These are phyloP conservation scores for Cerceris ruficornis DNA, from an alignment of 2,888 invertebrate genomes.

Conservation along the genomic window DNA sequence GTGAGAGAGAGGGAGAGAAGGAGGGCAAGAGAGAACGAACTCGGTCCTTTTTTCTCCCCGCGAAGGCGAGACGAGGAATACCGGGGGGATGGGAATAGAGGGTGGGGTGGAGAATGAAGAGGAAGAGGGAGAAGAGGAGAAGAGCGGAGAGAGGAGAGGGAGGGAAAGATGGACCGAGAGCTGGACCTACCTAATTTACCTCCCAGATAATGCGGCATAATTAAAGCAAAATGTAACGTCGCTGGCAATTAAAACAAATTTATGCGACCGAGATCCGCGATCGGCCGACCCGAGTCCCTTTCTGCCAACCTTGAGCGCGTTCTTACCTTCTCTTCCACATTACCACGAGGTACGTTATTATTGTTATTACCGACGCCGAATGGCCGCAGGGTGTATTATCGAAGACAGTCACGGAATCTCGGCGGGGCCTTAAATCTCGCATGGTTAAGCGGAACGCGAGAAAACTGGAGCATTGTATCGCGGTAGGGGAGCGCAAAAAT, in stretches of 20 bases:
- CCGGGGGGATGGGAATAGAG: slow-evolving; percentile 28
- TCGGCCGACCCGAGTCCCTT: slow-evolving; percentile 75
- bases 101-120: slow-evolving; percentile 32
- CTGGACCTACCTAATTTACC: slow-evolving; percentile 82
- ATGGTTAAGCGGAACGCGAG: not conserved
- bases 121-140: slow-evolving; percentile 32
- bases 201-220: slow-evolving; percentile 82
- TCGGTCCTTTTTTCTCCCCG: slow-evolving; percentile 48
- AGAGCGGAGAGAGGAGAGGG: slow-evolving; percentile 28
- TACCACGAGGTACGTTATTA: slow-evolving; percentile 64
- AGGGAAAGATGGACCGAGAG: slow-evolving; percentile 74
- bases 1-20: not conserved
- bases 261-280: slow-evolving; percentile 82
- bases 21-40: slow-evolving; percentile 4
- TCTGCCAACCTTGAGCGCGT: slow-evolving; percentile 66
- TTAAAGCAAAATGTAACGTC: slow-evolving; percentile 82
- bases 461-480: slow-evolving; percentile 12
- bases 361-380: slow-evolving; percentile 68
- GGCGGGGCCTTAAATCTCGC: slow-evolving; percentile 2
- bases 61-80: slow-evolving; percentile 53
- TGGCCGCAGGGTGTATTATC: slow-evolving; percentile 38
- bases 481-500: not conserved
- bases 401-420: slow-evolving; percentile 7
- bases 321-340: slow-evolving; percentile 56
- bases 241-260: slow-evolving; percentile 82